Evolutionary conservation across 2,113 vertebrate genomes (phyloP).

Genomic region (Tapirus terrestris): DNA sequence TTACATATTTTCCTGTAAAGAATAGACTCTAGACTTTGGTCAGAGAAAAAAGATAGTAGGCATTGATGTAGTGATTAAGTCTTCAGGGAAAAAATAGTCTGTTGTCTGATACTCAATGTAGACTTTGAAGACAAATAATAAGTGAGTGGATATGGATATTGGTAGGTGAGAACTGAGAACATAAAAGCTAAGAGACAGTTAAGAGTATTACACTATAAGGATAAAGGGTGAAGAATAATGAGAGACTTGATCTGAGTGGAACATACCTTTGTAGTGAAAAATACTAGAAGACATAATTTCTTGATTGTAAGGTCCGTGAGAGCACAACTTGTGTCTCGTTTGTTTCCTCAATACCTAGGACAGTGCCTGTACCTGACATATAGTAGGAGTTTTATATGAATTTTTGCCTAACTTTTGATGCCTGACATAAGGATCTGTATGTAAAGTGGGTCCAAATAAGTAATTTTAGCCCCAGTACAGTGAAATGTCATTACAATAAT

Average conservation of each 20-base stretch:
- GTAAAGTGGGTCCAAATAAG: not conserved
- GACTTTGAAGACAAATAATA: not conserved
- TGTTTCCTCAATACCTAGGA: not conserved
- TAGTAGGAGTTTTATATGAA: not conserved
- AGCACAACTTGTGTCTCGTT: not conserved
- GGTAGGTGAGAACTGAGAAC: not conserved
- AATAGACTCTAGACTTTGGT: not conserved
- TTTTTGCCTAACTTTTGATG: not conserved
- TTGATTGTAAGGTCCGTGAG: not conserved
- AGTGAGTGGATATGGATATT: not conserved
- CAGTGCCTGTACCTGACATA: not conserved
- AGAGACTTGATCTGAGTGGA: not conserved
- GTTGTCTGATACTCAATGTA: not conserved
- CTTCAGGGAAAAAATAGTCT: not conserved
- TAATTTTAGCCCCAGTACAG: not conserved
- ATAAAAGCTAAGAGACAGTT: not conserved
- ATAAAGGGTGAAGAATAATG: not conserved
- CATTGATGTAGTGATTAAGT: not conserved
- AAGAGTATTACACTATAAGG: not conserved
- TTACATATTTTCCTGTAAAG: not conserved
- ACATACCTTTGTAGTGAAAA: not conserved
- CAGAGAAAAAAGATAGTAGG: not conserved
- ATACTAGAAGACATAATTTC: not conserved
- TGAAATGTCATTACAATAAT: not conserved
- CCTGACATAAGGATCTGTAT: not conserved